Conservation (phyloP, 2,797 vertebrate species). For the Oreortyx pictus region DNA sequence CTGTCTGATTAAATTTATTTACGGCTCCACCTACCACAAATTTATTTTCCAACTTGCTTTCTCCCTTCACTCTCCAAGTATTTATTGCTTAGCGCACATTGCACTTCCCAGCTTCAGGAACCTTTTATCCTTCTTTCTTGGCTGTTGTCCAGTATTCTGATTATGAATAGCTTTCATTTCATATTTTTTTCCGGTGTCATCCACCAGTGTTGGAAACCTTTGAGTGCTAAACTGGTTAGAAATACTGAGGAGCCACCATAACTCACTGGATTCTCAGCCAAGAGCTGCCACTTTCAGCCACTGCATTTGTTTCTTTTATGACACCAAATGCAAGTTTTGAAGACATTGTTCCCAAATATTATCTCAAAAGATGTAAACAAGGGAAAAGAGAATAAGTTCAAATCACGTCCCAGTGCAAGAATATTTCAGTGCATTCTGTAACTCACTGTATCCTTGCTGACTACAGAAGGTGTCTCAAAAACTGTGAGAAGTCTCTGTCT, state of each 20-base stretch:
- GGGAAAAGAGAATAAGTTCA: background rate
- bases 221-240: rapidly evolving
- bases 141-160: background rate
- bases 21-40: background rate
- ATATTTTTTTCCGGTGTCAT: background rate
- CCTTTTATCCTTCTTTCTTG: background rate
- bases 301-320: background rate
- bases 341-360: background rate
- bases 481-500: background rate
- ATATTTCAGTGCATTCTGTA: background rate
- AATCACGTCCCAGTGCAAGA: background rate
- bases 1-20: constrained; percentile 6
- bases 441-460: background rate
- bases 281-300: background rate
- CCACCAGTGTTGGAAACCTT: background rate
- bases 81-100: background rate
- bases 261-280: background rate
- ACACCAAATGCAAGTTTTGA: background rate
- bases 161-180: background rate
- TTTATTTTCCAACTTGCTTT: constrained; percentile 25
- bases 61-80: background rate
- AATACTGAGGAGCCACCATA: background rate
- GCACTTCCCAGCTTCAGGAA: background rate
- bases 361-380: background rate
- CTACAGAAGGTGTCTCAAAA: background rate